Evolutionary conservation across 2,888 invertebrate species (phyloP), one percentile per base, ranked within the genome.

Genomic region (Sussaba pulchella): DNA sequence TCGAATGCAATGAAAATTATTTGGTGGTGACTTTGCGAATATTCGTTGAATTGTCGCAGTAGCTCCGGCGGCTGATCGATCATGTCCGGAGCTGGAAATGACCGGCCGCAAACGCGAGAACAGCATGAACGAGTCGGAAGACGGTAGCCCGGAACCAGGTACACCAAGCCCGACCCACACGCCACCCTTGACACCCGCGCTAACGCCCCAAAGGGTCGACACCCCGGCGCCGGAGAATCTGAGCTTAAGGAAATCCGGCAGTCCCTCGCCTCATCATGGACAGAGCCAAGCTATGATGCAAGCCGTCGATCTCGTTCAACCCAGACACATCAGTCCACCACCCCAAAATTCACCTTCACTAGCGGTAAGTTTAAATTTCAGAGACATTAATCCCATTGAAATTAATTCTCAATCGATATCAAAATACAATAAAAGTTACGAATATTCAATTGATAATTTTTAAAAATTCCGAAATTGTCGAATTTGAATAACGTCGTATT

Each of bases 141-240:
- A 91, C 12, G 91, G 89, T 6, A 91, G 91, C 73, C 89, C 88
- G 4, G 90, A 90, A 26, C 88, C 88, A 17, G 88, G 88, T 12
- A 88, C 90, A n/a, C 89, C 90, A 36, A 91, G 91, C 78, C 90
- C 91, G 17, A 87, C 87, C 41, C 87, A 90, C 66, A 91, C 91
- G 2, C 91, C 92, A 14, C 90, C 91, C 3, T 77, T 90, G 14
- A 90, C 90, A 45, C 89, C 91, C 21, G 87, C 90, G 6, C 80
- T 89, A 31, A 91, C 89, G 2, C 90, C 90, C 4, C 89, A 91
- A 72, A 85, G 91, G 64, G 90, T 89, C 73, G 90, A 89, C 72
- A 90, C 91, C 5, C 94, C 95, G 0, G 95, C 95, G 0, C 97
- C 97, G 0, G 97, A 97, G 91, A 97, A 97, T 92, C 93, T 97